Conservation (phyloP, 2,113 vertebrate genomes). For the Catharus bicknelli region DNA sequence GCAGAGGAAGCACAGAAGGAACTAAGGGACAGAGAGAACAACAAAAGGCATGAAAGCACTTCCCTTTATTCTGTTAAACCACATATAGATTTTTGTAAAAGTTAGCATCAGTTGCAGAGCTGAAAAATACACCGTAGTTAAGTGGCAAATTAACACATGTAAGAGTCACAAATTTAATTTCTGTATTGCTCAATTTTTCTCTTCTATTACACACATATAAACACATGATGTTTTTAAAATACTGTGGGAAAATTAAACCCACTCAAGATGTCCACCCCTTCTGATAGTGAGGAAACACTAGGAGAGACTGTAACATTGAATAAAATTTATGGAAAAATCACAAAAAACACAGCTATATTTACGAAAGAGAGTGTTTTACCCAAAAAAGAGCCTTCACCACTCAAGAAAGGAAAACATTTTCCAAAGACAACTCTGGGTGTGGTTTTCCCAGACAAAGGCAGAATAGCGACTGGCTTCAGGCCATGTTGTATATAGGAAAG, state of each 20-base stretch:
- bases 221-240: neutral
- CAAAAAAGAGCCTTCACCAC: neutral
- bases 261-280: neutral
- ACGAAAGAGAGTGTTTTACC: neutral
- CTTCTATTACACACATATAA: neutral
- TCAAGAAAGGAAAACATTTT: neutral
- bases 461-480: neutral
- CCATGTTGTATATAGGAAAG: neutral
- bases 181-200: neutral
- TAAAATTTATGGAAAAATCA: neutral
- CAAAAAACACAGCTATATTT: neutral
- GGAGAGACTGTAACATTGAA: neutral
- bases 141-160: accelerated
- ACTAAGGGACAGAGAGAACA: neutral
- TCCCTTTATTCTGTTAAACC: neutral
- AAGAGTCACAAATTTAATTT: neutral
- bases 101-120: neutral
- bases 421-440: no score
- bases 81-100: neutral
- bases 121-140: neutral
- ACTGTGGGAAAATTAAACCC: neutral
- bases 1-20: neutral
- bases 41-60: neutral
- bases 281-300: neutral
- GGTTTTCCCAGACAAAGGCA: neutral